A percentile compares a stretch with the other conserved stretches of the same genome.
phyloP scores from a whole-genome alignment of 2,797 vertebrate species.

The Vultur gryphus region DNA sequence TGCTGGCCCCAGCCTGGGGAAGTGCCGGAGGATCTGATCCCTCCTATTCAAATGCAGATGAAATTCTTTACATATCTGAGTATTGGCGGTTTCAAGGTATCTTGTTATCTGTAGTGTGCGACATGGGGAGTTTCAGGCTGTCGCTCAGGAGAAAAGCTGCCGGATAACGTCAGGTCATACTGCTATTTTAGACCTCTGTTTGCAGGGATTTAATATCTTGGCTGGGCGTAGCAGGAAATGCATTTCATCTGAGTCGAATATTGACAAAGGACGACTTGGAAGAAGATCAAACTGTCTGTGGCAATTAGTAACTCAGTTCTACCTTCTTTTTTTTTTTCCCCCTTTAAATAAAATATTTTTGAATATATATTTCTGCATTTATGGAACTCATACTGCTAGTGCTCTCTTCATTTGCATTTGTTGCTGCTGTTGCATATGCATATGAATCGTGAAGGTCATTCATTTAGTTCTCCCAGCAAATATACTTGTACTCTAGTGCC shows the following conservation, averaged over 20 bases:
- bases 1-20: neutral
- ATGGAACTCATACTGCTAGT: neutral
- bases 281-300: neutral
- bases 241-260: neutral
- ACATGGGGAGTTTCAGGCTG: neutral
- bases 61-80: neutral
- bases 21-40: neutral
- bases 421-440: neutral
- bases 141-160: neutral
- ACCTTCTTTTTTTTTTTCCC: neutral
- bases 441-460: neutral
- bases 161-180: neutral
- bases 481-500: neutral
- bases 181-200: neutral
- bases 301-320: neutral
- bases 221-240: neutral
- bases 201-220: neutral
- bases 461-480: neutral
- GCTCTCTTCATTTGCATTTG: neutral
- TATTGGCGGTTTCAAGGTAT: neutral
- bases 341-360: neutral
- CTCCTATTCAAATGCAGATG: conserved; percentile 25
- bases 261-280: neutral
- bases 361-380: neutral
- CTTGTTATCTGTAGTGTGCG: neutral